These are phyloP conservation scores for Diploscapter pachys DNA, from an alignment of 1,140 invertebrate genomes.

Conservation along the genomic window DNA sequence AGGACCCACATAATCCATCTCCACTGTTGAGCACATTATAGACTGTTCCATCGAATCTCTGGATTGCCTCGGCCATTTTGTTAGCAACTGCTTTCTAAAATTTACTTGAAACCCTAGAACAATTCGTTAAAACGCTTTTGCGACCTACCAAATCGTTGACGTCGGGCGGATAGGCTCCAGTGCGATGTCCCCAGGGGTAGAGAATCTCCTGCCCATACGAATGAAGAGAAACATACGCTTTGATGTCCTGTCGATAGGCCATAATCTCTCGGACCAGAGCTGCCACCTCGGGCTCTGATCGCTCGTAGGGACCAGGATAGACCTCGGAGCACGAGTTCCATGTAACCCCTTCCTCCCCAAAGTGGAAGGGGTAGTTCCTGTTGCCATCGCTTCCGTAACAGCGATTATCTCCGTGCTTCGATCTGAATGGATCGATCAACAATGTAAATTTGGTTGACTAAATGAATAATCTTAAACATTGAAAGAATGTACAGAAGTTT, in stretches of 20 bases:
- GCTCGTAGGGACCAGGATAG: slow-evolving; percentile 38
- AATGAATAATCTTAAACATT: not conserved
- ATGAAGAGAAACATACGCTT: slow-evolving; percentile 50
- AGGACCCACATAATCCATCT: slow-evolving; percentile 45
- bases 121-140: not conserved
- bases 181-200: slow-evolving; percentile 62
- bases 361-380: slow-evolving; percentile 61
- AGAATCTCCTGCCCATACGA: slow-evolving; percentile 60
- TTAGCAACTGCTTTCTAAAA: slow-evolving; percentile 39
- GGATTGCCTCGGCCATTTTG: slow-evolving; percentile 41
- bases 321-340: slow-evolving; percentile 44
- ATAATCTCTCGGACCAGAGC: slow-evolving; percentile 36
- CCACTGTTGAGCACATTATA: slow-evolving; percentile 42
- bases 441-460: not conserved
- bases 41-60: slow-evolving; percentile 32
- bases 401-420: not conserved
- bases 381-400: slow-evolving; percentile 61
- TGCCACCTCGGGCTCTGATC: slow-evolving; percentile 45
- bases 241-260: slow-evolving; percentile 35
- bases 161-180: slow-evolving; percentile 52
- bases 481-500: too few species aligned
- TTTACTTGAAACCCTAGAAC: not conserved
- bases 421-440: not conserved
- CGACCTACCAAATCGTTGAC: slow-evolving; percentile 55
- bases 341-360: slow-evolving; percentile 51